Evolutionary conservation across 2,797 vertebrate species (phyloP).

Genomic region (Moxostoma hubbsi): DNA sequence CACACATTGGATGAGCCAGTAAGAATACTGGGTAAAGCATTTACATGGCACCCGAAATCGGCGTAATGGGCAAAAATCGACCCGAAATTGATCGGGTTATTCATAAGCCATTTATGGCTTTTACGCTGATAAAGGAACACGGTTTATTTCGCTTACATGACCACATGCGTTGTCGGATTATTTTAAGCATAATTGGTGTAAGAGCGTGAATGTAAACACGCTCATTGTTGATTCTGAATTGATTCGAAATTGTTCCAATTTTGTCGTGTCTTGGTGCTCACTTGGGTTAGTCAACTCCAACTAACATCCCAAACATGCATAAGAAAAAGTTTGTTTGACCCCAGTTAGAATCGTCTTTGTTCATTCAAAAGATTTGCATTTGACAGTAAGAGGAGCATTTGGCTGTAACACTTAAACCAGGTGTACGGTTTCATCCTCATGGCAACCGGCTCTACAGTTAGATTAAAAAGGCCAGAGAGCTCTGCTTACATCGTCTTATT

Average conservation of each 20-base stretch:
- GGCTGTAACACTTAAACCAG: conserved; percentile 34
- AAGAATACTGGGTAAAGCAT: too few relatives aligned
- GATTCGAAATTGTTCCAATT: neutral
- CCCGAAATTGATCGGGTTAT: too few relatives aligned
- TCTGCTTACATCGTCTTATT: conserved; percentile 45
- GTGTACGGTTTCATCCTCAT: conserved; percentile 28
- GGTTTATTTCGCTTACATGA: too few relatives aligned
- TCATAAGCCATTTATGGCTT: too few relatives aligned
- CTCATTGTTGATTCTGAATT: neutral
- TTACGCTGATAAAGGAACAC: too few relatives aligned
- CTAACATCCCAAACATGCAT: neutral
- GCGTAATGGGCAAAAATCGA: too few relatives aligned
- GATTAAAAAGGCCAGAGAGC: conserved; percentile 31
- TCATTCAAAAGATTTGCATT: neutral
- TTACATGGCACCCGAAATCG: too few relatives aligned
- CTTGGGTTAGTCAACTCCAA: neutral
- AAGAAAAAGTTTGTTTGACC: neutral
- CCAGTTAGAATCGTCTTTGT: neutral
- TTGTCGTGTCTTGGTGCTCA: neutral
- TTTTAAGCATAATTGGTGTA: too few relatives aligned
- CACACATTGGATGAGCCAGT: too few relatives aligned
- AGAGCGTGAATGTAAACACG: neutral
- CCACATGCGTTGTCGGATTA: too few relatives aligned
- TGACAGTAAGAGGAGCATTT: neutral
- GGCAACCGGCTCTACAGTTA: neutral